Percentiles rank a stretch among this genome's conserved stretches.
Conservation (phyloP, 2,113 vertebrate genomes). For the Pelvicachromis taeniatus region DNA sequence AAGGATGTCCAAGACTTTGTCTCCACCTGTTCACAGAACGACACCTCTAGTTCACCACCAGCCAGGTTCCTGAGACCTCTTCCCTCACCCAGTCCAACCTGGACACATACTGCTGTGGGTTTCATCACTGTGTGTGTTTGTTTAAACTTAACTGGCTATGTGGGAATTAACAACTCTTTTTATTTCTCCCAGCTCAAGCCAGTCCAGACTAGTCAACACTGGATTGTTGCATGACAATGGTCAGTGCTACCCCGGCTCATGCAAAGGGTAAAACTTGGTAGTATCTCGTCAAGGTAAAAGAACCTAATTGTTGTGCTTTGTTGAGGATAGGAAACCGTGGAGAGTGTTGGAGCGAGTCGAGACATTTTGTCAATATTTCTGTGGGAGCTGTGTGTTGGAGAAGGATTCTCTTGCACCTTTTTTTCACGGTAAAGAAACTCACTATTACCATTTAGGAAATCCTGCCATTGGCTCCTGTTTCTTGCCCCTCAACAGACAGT, state of each 20-base stretch:
- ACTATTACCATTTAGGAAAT: not conserved
- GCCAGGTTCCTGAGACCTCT: too few relatives aligned
- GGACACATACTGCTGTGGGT: too few relatives aligned
- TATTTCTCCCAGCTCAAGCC: not conserved
- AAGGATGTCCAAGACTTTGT: too few relatives aligned
- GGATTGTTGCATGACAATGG: not conserved
- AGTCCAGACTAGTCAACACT: not conserved
- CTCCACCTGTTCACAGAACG: too few relatives aligned
- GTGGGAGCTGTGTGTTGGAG: not conserved
- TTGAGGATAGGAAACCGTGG: not conserved
- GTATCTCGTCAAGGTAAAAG: not conserved
- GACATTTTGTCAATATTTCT: not conserved
- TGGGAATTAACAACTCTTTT: not conserved
- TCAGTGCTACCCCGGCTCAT: not conserved
- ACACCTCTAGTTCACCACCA: too few relatives aligned
- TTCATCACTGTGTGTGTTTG: not conserved
- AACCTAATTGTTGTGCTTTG: not conserved
- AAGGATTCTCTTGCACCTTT: not conserved
- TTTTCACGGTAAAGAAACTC: not conserved
- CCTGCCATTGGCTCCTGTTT: not conserved
- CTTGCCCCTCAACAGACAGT: not conserved
- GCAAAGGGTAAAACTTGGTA: not conserved
- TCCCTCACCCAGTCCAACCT: too few relatives aligned
- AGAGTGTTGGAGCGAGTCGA: not conserved
- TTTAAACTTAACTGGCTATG: not conserved